A percentile compares a stretch with the other conserved stretches of the same genome.
These are phyloP conservation scores for Aegithalos caudatus DNA, from an alignment of 2,113 vertebrate species.

Conservation along the genomic window DNA sequence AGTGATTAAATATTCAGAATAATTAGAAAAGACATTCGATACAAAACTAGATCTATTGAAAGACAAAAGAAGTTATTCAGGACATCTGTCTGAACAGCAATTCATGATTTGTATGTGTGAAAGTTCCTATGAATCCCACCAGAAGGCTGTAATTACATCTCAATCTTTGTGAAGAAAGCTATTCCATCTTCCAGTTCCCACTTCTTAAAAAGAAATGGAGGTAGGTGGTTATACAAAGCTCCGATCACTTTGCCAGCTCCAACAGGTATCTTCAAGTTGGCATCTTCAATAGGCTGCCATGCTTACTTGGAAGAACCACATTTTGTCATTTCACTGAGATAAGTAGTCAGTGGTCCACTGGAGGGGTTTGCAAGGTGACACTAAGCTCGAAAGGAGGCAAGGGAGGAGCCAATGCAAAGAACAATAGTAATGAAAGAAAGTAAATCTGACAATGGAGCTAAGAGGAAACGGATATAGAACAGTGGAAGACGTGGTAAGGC, in stretches of 20 bases:
- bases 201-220: background rate
- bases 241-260: background rate
- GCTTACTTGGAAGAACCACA: background rate
- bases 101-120: background rate
- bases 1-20: background rate
- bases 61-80: background rate
- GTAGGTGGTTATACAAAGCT: background rate
- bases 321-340: background rate
- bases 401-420: background rate
- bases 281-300: background rate
- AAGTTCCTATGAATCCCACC: background rate
- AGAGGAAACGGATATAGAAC: background rate
- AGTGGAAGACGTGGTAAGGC: background rate
- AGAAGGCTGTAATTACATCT: background rate
- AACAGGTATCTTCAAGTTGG: background rate
- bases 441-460: rapidly evolving
- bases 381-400: background rate
- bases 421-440: background rate
- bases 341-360: background rate
- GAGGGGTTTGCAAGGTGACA: background rate
- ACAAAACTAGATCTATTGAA: background rate
- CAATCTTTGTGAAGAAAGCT: background rate
- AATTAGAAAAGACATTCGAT: background rate
- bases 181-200: background rate
- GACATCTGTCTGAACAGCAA: background rate